Evolutionary conservation across 1,140 invertebrate genomes (phyloP), one percentile per base, ranked within the genome.

Genomic region (Euborellia annulipes): DNA sequence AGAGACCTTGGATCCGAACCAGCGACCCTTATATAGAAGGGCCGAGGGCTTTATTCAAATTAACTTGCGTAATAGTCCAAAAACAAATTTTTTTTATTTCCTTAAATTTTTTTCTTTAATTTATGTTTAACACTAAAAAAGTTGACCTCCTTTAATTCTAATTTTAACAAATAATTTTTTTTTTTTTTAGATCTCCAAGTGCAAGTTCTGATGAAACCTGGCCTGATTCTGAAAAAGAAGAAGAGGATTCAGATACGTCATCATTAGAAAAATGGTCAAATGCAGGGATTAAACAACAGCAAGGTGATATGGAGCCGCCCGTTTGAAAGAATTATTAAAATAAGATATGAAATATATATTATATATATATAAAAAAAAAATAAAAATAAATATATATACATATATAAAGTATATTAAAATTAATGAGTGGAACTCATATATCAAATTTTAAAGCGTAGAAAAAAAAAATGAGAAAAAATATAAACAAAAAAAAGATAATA

Each of bases 281-380:
- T 61, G 49, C 61, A 61, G 40, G 59, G 62, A 49, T 58, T 54
- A 47, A 63, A 62, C 47, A 62, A 61, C 45, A 61, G 61, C 40
- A 52, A 50, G 42, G 36, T 50, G 43, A 52, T 50, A 52, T 48
- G 50, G 47, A 52, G 47, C 51, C 50, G 52, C 50, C 52, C 51
- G 52, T 45, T 44, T 45, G 53, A 50, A 45, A 41, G 53, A 50
- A 45, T 42, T 42, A 50, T 44, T 47, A 47, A 54, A 50, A 48
- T 40, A 43, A 52, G 50, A 50, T 49, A 22, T 45, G 55, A 54
- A 55, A 57, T 52, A 49, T 45, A 44, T 50, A 52, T 50, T 54
- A 50, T 52, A 54, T 41, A 46, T 49, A 50, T 54, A 57, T 55
- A 56, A 52, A 52, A 51, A 52, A 51, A 46, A 49, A 57, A 52